Base-by-base conservation (phyloP, 2,888 invertebrate genomes). In the Brenthis ino region DNA sequence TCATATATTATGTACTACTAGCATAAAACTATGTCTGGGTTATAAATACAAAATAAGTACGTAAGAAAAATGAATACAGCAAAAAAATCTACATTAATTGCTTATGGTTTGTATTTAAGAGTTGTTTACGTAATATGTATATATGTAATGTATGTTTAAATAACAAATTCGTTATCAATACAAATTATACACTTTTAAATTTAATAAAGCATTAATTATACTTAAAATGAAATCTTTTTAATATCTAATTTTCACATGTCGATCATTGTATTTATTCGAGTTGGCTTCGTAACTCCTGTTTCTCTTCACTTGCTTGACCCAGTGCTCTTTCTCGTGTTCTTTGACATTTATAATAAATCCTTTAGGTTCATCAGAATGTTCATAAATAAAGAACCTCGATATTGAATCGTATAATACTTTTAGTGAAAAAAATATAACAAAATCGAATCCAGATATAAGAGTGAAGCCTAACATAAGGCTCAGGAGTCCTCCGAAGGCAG, bases 401-500 rank as follows among this genome's bases (percentile, higher is more conserved):
- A 68, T 48, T 0, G 64, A 68, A 58, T 93, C 92, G 73, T 92
- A 93, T 2, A 86, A 76, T 0, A 95, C 84, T 58, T 94, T 89
- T 71, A 95, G 87, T 0, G 93, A 89, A 67, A 95, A 93, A 77
- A 95, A 96, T 68, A 96, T 93, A 6, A 95, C 72, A 61, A 95
- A 82, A 81, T 96, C 96, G 73, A 95, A 94, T 2, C 94, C 94
- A 0, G 95, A 94, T 74, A 96, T 94, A 33, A 96, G 89, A 61
- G 95, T 96, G 79, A 96, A 96, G 3, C 96, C 96, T 47, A 95
- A 93, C 84, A 96, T 95, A 8, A 96, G 85, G 51, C 95, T 95
- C 2, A 96, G 84, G 0, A 96, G 89, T 16, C 96, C 96, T 0
- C 96, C 96, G 76, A 95, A 95, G 1, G 95, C 94, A 75, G 95